Evolutionary conservation across 1,140 invertebrate genomes (phyloP).

Genomic region (Papilio dardanus): DNA sequence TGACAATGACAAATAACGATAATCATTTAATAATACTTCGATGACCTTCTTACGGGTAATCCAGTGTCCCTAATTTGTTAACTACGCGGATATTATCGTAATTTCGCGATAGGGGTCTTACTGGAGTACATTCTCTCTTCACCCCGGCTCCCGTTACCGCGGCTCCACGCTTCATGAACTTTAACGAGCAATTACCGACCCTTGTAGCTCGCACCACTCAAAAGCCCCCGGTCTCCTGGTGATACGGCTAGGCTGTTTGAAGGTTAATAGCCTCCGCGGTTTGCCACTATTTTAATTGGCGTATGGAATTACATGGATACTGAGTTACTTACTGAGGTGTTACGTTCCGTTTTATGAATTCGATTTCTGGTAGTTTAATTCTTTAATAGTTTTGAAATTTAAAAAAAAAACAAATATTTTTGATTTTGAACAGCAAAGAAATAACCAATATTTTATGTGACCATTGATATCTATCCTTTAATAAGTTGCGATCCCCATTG

Average conservation of each 20-base stretch:
- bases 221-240: constrained; percentile 57
- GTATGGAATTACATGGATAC: neutral
- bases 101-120: constrained; percentile 28
- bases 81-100: constrained; percentile 31
- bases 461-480: too few species aligned
- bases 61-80: constrained; percentile 23
- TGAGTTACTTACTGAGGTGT: neutral
- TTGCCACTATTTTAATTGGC: constrained; percentile 25
- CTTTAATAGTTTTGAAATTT: too few species aligned
- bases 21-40: constrained; percentile 2
- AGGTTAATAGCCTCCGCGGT: constrained; percentile 40
- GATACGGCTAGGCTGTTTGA: constrained; percentile 41
- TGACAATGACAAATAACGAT: neutral
- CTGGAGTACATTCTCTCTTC: constrained; percentile 9
- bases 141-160: constrained; percentile 13
- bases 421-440: too few species aligned
- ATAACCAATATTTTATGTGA: too few species aligned
- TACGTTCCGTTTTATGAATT: neutral
- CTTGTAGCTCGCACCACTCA: constrained; percentile 61
- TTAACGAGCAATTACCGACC: constrained; percentile 75
- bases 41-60: neutral
- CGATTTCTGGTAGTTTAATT: neutral
- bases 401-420: too few species aligned
- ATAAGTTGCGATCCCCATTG: too few species aligned
- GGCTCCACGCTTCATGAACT: constrained; percentile 61